Base-by-base conservation (phyloP, 2,888 invertebrate species). In the Oscheius onirici region DNA sequence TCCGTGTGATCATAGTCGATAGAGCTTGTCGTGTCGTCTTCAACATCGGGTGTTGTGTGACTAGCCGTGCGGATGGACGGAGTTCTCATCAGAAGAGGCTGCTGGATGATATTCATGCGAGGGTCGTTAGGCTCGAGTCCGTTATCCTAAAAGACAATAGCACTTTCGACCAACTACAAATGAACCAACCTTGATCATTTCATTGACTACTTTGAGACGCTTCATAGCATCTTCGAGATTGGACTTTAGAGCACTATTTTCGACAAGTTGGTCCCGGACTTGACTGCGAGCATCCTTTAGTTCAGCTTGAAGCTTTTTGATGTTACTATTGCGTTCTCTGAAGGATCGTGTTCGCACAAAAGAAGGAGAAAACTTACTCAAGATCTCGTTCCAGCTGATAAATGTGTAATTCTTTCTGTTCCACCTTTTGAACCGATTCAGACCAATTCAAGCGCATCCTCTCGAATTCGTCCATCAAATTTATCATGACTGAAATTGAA, bases 281-380 rank as follows among this genome's bases (percentile, higher is more conserved):
- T 80, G 76, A 34, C 72, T 73, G 17, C 80, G 68, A 11, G 79
- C 80, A 40, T 83, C 82, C 44, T 69, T 77, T 28, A 82, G 69
- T 52, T 82, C 80, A 1, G 71, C 71, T 55, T 66, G 66, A 3
- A 66, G 40, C 8, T 57, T 66, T 44, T 71, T 71, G 11, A 71
- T 40, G 15, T 44, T 43, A 11, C 15, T n/a, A 10, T 71, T 66
- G 1, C 54, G 34, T 11, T 54, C 57, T 8, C 71, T 71, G 40
- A 34, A 65, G 55, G n/a, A 15, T 3, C 41, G 13, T 8, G 3
- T 13, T 51, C n/a, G 1, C 24, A 46, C 1, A 13, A 24, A 44
- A 10, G 11, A 28, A 52, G 24, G 0, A 17, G n/a, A 34, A 1
- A 55, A 17, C 52, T 2, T 63, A 63, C 63, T 49, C 49, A 13